phyloP scores from a whole-genome alignment of 2,888 invertebrate genomes.

The Sympetrum striolatum region DNA sequence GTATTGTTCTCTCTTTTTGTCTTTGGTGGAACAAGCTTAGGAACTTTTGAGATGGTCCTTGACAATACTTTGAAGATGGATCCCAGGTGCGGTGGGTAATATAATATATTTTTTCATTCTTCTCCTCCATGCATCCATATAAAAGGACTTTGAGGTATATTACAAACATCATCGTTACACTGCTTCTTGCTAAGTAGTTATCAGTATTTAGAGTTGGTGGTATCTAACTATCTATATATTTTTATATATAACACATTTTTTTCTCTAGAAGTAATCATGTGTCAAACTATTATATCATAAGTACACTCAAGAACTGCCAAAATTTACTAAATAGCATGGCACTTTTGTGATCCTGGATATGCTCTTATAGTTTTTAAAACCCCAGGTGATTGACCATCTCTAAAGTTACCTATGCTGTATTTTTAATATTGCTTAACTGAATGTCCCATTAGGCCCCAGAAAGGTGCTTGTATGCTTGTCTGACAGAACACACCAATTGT shows the following conservation, averaged over 20 bases:
- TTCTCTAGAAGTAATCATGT: constrained; percentile 44
- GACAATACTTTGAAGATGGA: constrained; percentile 52
- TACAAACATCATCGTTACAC: constrained; percentile 54
- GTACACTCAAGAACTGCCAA: constrained; percentile 42
- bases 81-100: constrained; percentile 44
- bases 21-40: constrained; percentile 64
- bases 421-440: constrained; percentile 36
- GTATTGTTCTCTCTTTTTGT: constrained; percentile 51
- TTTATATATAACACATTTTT: constrained; percentile 42
- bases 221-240: constrained; percentile 44
- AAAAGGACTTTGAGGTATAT: constrained; percentile 86
- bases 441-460: constrained; percentile 11
- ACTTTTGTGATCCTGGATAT: constrained; percentile 43
- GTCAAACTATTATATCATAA: constrained; percentile 33
- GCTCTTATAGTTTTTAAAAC: constrained; percentile 44
- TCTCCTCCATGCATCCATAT: constrained; percentile 61
- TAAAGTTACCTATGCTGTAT: constrained; percentile 62
- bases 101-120: constrained; percentile 60
- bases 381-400: constrained; percentile 62
- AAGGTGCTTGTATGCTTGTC: background rate
- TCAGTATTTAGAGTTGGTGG: constrained; percentile 43
- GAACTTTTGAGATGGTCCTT: constrained; percentile 96
- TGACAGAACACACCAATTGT: constrained; percentile 51
- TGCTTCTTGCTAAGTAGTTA: constrained; percentile 45
- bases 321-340: constrained; percentile 44